Evolutionary conservation across 2,797 vertebrate genomes (phyloP).

Genomic region (Delichon dasypus): DNA sequence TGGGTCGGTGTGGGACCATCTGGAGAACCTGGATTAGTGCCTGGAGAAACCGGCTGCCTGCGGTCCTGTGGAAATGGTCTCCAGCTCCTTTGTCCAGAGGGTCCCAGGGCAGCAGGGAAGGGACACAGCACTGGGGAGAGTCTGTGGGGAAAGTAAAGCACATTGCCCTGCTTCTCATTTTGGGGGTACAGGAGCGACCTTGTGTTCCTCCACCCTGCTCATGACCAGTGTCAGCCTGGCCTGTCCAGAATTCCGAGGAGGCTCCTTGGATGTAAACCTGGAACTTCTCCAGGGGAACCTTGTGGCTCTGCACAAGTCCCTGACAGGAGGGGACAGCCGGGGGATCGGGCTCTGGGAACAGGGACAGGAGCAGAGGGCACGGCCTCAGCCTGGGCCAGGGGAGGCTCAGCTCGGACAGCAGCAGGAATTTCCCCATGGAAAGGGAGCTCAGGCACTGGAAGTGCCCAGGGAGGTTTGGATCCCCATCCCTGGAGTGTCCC

Average conservation of each 20-base stretch:
- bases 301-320: rapidly evolving
- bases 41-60: not conserved
- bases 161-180: rapidly evolving
- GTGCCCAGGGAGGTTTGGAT: not conserved
- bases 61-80: rapidly evolving
- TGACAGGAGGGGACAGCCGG: not conserved
- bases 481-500: not conserved
- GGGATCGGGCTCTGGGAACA: not conserved
- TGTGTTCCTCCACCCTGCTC: not conserved
- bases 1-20: not conserved
- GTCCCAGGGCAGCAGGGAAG: not conserved
- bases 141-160: not conserved
- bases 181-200: rapidly evolving
- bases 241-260: rapidly evolving
- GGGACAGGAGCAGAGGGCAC: not conserved
- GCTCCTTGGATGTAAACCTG: not conserved
- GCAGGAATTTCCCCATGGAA: not conserved
- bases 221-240: rapidly evolving
- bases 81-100: rapidly evolving
- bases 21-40: not conserved
- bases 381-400: not conserved
- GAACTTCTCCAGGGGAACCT: not conserved
- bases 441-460: not conserved
- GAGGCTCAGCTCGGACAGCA: not conserved
- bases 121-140: rapidly evolving